These are phyloP conservation scores for Drosophila prolongata DNA, from an alignment of 2,888 invertebrate species.

Conservation along the genomic window DNA sequence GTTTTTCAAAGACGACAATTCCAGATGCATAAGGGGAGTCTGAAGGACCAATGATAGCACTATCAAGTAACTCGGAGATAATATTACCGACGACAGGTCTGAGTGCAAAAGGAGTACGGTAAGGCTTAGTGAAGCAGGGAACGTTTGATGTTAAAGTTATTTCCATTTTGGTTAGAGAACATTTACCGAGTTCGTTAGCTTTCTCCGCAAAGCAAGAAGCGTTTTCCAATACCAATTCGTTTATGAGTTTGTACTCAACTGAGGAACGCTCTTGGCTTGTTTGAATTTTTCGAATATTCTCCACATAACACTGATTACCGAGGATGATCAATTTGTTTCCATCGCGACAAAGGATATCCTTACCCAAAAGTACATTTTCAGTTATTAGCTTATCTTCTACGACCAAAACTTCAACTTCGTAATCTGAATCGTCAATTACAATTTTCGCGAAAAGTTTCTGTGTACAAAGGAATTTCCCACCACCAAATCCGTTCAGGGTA, in stretches of 20 bases:
- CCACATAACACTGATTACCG: neutral
- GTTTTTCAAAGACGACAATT: neutral
- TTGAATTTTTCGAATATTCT: neutral
- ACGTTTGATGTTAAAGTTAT: neutral
- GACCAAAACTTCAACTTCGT: neutral
- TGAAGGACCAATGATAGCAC: no score
- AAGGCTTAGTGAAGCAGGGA: neutral
- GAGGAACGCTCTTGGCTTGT: neutral
- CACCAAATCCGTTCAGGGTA: neutral
- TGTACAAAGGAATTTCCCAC: neutral
- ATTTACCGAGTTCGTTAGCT: neutral
- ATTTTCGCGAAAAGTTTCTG: constrained; percentile 1
- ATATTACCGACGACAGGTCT: no score
- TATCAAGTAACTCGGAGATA: no score
- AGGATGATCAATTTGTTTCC: neutral
- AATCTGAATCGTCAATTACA: neutral
- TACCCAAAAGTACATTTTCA: constrained; percentile 7
- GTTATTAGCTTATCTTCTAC: neutral
- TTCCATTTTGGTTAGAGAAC: neutral
- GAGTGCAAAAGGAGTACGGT: no score
- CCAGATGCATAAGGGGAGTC: neutral
- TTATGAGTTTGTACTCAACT: neutral
- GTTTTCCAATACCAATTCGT: neutral
- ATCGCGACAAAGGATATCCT: neutral
- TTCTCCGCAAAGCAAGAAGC: neutral